These are phyloP conservation scores for Bhutanitis thaidina DNA, from an alignment of 2,888 invertebrate species.

Conservation along the genomic window DNA sequence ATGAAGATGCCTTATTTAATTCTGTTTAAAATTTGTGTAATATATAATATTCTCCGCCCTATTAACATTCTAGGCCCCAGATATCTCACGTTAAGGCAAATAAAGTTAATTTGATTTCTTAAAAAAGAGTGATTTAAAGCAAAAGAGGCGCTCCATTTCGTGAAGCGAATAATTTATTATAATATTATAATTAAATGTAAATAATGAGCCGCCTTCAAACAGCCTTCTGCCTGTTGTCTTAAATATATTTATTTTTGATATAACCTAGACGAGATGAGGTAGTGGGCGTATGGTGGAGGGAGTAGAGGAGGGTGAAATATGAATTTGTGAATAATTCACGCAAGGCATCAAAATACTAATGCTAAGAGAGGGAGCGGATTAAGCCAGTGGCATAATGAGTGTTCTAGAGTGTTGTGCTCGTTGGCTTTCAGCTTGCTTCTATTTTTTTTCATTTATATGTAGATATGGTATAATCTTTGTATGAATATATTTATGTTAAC, in stretches of 20 bases:
- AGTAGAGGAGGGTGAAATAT: conserved; percentile 38
- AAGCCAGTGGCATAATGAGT: background rate
- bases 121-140: background rate
- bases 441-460: too few species aligned
- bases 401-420: background rate
- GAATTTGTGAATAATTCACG: conserved; percentile 58
- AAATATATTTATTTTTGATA: conserved; percentile 30
- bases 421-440: too few species aligned
- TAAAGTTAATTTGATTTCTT: background rate
- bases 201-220: conserved; percentile 6
- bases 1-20: too few species aligned
- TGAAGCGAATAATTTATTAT: conserved; percentile 2
- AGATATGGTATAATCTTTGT: too few species aligned
- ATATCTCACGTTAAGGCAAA: background rate
- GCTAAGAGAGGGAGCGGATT: conserved; percentile 28
- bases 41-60: too few species aligned
- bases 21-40: too few species aligned
- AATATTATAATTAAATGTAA: conserved; percentile 8
- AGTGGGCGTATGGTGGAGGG: conserved; percentile 22
- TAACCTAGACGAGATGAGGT: conserved; percentile 8
- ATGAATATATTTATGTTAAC: too few species aligned
- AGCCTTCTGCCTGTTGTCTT: conserved; percentile 1
- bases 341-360: conserved; percentile 53
- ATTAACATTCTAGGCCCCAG: too few species aligned
- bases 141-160: background rate